Base-by-base conservation (phyloP, 1,140 invertebrate genomes). In the Formica exsecta region DNA sequence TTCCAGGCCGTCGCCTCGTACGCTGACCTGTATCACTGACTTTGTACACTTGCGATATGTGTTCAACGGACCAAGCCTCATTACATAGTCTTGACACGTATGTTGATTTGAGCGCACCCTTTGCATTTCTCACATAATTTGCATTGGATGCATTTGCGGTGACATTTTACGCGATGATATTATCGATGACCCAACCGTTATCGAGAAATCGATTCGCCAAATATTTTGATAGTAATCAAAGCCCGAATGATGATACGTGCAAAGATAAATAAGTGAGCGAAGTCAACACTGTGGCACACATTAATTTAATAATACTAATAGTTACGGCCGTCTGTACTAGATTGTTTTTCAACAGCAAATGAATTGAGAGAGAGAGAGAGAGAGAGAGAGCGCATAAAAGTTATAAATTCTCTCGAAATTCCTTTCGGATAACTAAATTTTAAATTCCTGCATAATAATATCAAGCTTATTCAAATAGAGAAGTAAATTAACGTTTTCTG, bases 11-110 rank as follows among this genome's bases (percentile, higher is more conserved):
- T n/a, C 73, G 73, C 9, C 9, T 44, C 73, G 73, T 79, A 66
- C 87, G 62, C 85, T 74, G 85, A 90, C 79, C 76, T 74, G 41
- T 59, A 48, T 87, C 71, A 90, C 87, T 86, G 48, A 68, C 73
- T 59, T 44, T 76, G 29, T 51, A 57, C 70, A 66, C 59, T 75
- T 51, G 19, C 25, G 54, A 48, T 32, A 19, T 54, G 51, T 48
- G 44, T 71, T 29, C 25, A 22, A 83, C 4, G 19, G 16, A 61
- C 1, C 38, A 11, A 32, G 3, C 29, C 19, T 0, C 19, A 61
- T 83, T 44, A 83, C 19, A n/a, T 13, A 81, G 66, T 81, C 79
- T 44, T 54, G 25, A 44, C 79, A 81, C 79, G 79, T 73, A 54
- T 4, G 51, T 59, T 61, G 41, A 38, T 16, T 9, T 13, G 22